Percentiles rank a stretch among this genome's conserved stretches.
These are phyloP conservation scores for Steromphala cineraria DNA, from an alignment of 2,888 invertebrate genomes.

Conservation along the genomic window DNA sequence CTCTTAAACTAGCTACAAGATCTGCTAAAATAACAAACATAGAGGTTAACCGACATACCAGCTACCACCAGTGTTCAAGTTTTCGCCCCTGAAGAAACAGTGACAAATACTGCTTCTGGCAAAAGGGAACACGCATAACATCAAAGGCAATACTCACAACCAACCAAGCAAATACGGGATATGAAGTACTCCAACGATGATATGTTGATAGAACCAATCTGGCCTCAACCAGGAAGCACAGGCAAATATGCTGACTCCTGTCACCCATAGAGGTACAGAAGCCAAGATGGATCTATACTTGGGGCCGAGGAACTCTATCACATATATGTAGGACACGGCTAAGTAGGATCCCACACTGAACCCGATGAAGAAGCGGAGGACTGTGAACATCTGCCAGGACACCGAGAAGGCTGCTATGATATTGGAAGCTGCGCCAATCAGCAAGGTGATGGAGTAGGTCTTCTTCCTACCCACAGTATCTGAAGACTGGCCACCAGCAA, in stretches of 20 bases:
- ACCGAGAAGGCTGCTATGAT: slow-evolving; percentile 42
- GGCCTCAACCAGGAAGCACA: slow-evolving; percentile 3
- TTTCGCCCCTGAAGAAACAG: background rate
- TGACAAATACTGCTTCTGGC: background rate
- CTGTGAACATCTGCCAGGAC: slow-evolving; percentile 53
- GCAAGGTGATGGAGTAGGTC: slow-evolving; percentile 38
- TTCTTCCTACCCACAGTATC: slow-evolving; percentile 52
- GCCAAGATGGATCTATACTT: slow-evolving; percentile 22
- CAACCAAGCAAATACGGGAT: slow-evolving; percentile 10
- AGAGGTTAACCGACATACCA: no score
- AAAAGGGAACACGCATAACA: background rate
- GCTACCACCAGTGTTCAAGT: no score
- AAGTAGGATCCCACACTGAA: slow-evolving; percentile 37
- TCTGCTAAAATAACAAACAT: no score
- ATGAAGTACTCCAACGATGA: slow-evolving; percentile 1
- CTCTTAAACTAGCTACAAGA: no score
- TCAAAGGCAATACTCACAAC: slow-evolving; percentile 19
- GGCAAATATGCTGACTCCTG: background rate
- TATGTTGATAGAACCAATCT: slow-evolving; percentile 26
- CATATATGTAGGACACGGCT: slow-evolving; percentile 15
- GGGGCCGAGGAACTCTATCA: slow-evolving; percentile 27
- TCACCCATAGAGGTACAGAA: slow-evolving; percentile 20
- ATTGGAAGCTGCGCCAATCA: slow-evolving; percentile 37
- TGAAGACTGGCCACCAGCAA: slow-evolving; percentile 45
- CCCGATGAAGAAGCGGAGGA: slow-evolving; percentile 42